A percentile compares a stretch with the other conserved stretches of the same genome.
Evolutionary conservation across 2,113 vertebrate species (phyloP).

Genomic region (Toxostoma redivivum): DNA sequence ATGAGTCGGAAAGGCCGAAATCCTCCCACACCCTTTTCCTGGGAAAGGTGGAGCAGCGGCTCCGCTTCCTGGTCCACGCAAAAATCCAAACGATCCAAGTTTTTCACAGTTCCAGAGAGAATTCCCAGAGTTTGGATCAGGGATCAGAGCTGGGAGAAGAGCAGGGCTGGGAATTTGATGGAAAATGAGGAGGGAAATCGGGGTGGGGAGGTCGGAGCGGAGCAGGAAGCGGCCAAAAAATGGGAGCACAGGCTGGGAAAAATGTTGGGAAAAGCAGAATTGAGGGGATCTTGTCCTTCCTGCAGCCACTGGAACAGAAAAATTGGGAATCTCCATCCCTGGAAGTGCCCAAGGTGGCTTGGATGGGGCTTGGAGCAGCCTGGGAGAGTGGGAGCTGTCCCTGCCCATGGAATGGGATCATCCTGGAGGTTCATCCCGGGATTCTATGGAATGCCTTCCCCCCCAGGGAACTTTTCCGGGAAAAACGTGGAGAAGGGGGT

Average conservation of each 20-base stretch:
- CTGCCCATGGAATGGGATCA: neutral
- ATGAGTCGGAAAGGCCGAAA: neutral
- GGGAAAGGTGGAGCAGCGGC: neutral
- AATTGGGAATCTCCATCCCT: neutral
- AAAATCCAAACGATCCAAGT: neutral
- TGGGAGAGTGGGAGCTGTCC: neutral
- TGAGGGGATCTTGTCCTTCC: neutral
- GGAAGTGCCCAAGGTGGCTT: neutral
- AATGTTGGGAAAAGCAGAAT: neutral
- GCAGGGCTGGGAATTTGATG: neutral
- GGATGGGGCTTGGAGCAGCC: no score
- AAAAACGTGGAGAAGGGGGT: neutral
- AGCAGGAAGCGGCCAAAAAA: neutral
- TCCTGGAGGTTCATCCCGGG: neutral
- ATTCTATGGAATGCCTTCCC: neutral
- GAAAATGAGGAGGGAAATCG: neutral
- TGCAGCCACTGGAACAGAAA: neutral
- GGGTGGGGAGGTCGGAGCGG: neutral
- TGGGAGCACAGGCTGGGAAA: fast-evolving
- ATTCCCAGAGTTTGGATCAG: neutral
- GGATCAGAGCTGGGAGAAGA: neutral
- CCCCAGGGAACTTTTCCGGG: neutral
- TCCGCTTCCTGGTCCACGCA: neutral
- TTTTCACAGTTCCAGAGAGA: neutral
- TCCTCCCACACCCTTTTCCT: neutral